Evolutionary conservation across 1,140 invertebrate genomes (phyloP), one percentile per base, ranked within the genome.

Genomic region (Brachionus manjavacas): DNA sequence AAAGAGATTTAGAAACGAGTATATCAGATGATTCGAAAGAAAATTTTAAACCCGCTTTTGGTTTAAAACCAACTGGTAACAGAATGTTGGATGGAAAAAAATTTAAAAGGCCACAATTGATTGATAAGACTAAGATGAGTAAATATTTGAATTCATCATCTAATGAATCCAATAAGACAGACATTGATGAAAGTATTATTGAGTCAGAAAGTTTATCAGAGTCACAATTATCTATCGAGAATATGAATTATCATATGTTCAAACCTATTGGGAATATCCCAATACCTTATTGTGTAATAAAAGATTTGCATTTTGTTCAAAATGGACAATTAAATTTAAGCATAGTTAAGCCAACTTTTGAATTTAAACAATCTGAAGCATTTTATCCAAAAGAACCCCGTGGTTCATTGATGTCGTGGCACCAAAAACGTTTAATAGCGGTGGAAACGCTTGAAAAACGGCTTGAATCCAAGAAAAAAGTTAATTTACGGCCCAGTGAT

Each of bases 31-130:
- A 72, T 16, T 14, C 31, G 11, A 41, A 41, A 6, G 31, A 72
- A 72, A 35, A 72, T 39, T 72, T 72, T 2, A 72, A 16, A 16
- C 12, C 31, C 12, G 9, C 23, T 41, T 12, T 41, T 0, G 43
- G 8, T 39, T n/a, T 41, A 41, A 72, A 20, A 41, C 39, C 68
- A n/a, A 72, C 3, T 72, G 31, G 12, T 23, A 72, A 72, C 16
- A 11, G 68, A 41, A 39, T 72, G 31, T 20, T 76, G 16, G 72
- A 76, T 25, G 72, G 72, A 14, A 76, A 76, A 76, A 76, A 76
- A 49, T 76, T 76, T 20, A 76, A 76, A 49, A 46, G 43, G 49
- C 72, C 72, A n/a, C 72, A 76, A 76, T 14, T 76, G 28, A 14
- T 76, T 14, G 72, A 76, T 49, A 76, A 76, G 28, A 49, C 6